Evolutionary conservation across 2,888 invertebrate species (phyloP).

Genomic region (Tipula vernalis): DNA sequence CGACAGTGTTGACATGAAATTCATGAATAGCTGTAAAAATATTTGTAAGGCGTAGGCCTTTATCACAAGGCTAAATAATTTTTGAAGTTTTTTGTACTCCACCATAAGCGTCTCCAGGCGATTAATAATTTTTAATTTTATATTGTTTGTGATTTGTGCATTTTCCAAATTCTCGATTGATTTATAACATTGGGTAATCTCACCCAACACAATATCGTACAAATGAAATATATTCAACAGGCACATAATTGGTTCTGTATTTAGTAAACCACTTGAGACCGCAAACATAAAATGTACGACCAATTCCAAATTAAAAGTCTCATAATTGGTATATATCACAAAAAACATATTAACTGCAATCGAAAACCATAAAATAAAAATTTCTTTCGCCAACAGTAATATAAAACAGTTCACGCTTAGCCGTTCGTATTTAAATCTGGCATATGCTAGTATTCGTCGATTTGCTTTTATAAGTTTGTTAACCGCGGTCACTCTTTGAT

Average conservation of each 20-base stretch:
- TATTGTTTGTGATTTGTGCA: not conserved
- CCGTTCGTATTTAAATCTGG: not conserved
- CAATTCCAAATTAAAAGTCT: not conserved
- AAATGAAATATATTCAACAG: not conserved
- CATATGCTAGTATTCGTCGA: not conserved
- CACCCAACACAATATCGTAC: not conserved
- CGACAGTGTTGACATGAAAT: not conserved
- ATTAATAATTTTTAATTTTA: not conserved
- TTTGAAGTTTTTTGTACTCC: not conserved
- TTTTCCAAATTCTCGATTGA: not conserved
- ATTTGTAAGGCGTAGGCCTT: not conserved
- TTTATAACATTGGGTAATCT: not conserved
- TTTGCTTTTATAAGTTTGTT: not conserved
- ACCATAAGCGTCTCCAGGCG: not conserved
- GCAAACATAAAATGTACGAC: not conserved
- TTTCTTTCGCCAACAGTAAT: not conserved
- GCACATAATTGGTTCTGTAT: not conserved
- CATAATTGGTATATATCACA: not conserved
- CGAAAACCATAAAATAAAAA: not conserved
- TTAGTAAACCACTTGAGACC: not conserved
- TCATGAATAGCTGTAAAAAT: not conserved
- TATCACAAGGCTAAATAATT: not conserved
- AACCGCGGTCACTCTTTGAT: not conserved
- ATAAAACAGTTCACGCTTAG: not conserved
- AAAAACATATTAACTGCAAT: not conserved